Conservation (phyloP, 2,888 invertebrate species). For the Drosophila rellima region DNA sequence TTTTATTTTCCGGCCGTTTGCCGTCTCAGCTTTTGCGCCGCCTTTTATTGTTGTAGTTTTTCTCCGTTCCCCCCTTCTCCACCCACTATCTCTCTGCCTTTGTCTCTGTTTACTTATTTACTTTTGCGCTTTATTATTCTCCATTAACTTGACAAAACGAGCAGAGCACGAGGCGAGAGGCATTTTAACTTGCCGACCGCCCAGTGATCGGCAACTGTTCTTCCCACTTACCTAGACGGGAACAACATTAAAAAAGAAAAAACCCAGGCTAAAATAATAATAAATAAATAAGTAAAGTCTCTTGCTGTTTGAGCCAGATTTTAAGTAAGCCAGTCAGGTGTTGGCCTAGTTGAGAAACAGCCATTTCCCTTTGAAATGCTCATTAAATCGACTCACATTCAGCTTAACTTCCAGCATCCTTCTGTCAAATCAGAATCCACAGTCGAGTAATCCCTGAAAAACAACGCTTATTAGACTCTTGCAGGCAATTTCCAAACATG, state of each 20-base stretch:
- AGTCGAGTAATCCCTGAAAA: conserved; percentile 14
- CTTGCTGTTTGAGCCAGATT: not conserved
- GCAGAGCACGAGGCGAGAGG: conserved; percentile 36
- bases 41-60: conserved; percentile 79
- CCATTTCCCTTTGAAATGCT: not conserved
- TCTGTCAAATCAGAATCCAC: conserved; percentile 11
- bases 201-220: conserved; percentile 37
- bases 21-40: conserved; percentile 71
- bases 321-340: conserved; percentile 29
- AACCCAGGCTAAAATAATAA: conserved; percentile 24
- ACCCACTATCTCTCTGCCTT: conserved; percentile 25
- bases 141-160: conserved; percentile 81
- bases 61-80: not conserved
- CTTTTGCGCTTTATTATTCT: conserved; percentile 81
- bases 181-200: conserved; percentile 27
- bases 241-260: conserved; percentile 43
- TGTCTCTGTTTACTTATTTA: conserved; percentile 78
- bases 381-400: conserved; percentile 24
- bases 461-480: conserved; percentile 60
- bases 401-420: conserved; percentile 23
- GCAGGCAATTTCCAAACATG: conserved; percentile 50
- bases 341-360: conserved; percentile 48
- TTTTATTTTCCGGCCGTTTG: conserved; percentile 80
- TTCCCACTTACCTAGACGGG: conserved; percentile 6
- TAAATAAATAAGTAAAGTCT: conserved; percentile 28